These are phyloP conservation scores for Caenorhabditis drosophilae DNA, from an alignment of 2,888 invertebrate species.

Conservation along the genomic window DNA sequence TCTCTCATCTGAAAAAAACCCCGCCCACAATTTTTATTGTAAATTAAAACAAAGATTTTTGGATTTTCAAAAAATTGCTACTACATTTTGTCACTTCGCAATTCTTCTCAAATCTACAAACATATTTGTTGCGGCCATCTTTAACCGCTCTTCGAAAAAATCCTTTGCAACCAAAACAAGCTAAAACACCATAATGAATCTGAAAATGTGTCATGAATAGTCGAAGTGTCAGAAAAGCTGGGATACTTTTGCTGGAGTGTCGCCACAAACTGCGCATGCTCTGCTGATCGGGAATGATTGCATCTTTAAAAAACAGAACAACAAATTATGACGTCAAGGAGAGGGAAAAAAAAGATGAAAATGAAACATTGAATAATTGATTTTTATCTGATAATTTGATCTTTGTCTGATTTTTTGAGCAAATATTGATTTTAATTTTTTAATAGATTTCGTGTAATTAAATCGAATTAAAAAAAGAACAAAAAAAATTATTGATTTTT, in stretches of 20 bases:
- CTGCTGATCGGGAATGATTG: too few species aligned
- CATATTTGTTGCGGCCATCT: conserved; percentile 64
- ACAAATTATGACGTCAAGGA: neutral
- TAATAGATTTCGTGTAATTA: neutral
- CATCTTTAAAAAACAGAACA: conserved; percentile 11
- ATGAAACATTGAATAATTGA: neutral
- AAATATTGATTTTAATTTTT: conserved; percentile 11
- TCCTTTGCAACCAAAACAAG: conserved; percentile 63
- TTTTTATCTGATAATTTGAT: conserved; percentile 25
- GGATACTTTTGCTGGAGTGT: conserved; percentile 58
- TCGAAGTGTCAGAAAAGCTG: neutral
- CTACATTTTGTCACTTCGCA: conserved; percentile 62
- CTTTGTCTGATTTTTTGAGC: conserved; percentile 36
- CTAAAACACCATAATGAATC: conserved; percentile 62
- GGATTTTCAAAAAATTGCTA: conserved; percentile 9
- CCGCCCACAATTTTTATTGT: too few species aligned
- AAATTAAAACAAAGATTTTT: neutral
- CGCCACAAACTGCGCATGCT: conserved; percentile 61
- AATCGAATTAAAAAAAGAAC: too few species aligned
- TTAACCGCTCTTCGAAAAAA: conserved; percentile 65
- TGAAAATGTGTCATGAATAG: conserved; percentile 7
- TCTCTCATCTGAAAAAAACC: conserved; percentile 54
- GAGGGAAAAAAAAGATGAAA: conserved; percentile 5
- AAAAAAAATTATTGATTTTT: too few species aligned
- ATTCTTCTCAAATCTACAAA: conserved; percentile 60